Percentiles rank a stretch among this genome's conserved stretches.
phyloP scores from a whole-genome alignment of 2,797 vertebrate species.

The Poeciliopsis turneri region DNA sequence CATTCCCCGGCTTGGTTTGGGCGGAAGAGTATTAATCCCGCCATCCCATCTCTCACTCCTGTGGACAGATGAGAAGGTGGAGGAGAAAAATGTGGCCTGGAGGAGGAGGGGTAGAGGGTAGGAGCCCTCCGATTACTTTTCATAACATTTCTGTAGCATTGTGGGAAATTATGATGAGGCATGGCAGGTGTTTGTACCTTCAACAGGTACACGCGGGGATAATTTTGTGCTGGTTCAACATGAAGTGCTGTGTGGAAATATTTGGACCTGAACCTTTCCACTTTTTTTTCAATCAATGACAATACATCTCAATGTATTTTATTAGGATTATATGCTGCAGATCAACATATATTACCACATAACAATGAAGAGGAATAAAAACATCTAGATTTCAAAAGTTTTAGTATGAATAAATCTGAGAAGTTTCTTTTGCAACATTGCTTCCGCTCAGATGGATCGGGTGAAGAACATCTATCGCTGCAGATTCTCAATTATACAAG shows the following conservation, averaged over 20 bases:
- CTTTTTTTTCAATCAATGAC: background rate
- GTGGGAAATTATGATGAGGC: slow-evolving; percentile 35
- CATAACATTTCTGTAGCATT: slow-evolving; percentile 75
- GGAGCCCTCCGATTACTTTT: slow-evolving; percentile 76
- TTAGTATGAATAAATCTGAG: background rate
- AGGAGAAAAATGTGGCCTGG: slow-evolving; percentile 45
- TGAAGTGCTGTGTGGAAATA: background rate
- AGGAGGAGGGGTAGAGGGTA: slow-evolving; percentile 44
- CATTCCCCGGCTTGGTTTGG: slow-evolving; percentile 80
- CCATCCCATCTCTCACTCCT: slow-evolving; percentile 80
- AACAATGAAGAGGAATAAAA: background rate
- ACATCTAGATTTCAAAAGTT: no score
- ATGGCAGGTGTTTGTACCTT: slow-evolving; percentile 44
- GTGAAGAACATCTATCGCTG: background rate
- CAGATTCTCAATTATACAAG: background rate
- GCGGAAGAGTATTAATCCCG: slow-evolving; percentile 84
- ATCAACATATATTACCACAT: background rate
- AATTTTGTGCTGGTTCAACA: slow-evolving; percentile 12
- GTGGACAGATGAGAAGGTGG: slow-evolving; percentile 78
- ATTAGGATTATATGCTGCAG: no score
- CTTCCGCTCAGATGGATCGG: background rate
- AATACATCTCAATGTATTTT: no score
- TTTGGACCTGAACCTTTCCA: background rate
- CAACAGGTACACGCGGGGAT: slow-evolving; percentile 60
- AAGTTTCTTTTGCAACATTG: background rate